These are phyloP conservation scores for Xenopus petersii DNA, from an alignment of 2,797 vertebrate genomes.

Conservation along the genomic window DNA sequence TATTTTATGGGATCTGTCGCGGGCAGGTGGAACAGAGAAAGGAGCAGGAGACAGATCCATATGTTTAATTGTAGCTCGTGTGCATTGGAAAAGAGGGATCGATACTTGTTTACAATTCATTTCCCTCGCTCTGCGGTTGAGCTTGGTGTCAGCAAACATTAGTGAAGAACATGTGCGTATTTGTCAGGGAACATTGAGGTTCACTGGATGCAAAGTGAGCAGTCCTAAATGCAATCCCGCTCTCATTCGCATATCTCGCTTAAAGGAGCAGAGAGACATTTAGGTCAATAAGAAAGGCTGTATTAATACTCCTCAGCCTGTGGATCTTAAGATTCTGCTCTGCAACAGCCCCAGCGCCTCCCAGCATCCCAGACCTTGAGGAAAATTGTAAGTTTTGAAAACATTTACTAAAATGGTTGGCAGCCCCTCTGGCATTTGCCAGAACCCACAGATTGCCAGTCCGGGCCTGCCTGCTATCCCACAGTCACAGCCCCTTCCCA, in stretches of 20 bases:
- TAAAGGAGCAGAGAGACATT: too few species aligned
- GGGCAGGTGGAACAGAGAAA: constrained; percentile 17
- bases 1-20: constrained; percentile 17
- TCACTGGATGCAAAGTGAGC: neutral
- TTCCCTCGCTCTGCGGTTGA: constrained; percentile 23
- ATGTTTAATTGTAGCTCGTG: constrained; percentile 38
- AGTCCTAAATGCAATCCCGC: neutral
- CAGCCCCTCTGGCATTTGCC: too few species aligned
- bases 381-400: too few species aligned
- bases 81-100: constrained; percentile 38
- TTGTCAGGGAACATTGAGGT: neutral
- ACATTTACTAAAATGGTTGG: too few species aligned
- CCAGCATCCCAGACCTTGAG: too few species aligned
- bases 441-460: too few species aligned
- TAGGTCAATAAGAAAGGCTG: too few species aligned
- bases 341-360: too few species aligned
- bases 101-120: constrained; percentile 44
- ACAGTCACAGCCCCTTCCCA: too few species aligned
- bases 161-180: constrained; percentile 8
- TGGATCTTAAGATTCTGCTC: too few species aligned
- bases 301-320: too few species aligned
- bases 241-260: neutral
- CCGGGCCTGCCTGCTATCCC: too few species aligned
- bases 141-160: constrained; percentile 38
- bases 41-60: constrained; percentile 26